Conservation (phyloP, 2,113 vertebrate species). For the Lepidothrix coronata region DNA sequence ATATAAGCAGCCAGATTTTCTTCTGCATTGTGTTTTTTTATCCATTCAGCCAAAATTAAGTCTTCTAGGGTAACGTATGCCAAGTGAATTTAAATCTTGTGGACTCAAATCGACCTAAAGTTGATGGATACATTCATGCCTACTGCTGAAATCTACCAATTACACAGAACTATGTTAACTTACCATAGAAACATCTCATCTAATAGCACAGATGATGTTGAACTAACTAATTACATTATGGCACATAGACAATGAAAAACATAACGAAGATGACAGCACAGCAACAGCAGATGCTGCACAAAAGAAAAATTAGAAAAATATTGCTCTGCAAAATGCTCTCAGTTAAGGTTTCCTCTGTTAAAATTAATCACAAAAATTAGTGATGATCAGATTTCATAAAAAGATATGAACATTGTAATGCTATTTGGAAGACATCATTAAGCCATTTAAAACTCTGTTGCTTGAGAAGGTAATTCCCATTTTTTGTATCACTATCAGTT, state of each 20-base stretch:
- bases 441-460: conserved; percentile 14
- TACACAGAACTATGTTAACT: conserved; percentile 66
- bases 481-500: background rate
- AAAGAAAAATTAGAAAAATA: conserved; percentile 70
- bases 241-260: conserved; percentile 72
- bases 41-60: conserved; percentile 68
- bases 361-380: conserved; percentile 67
- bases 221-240: conserved; percentile 73
- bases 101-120: conserved; percentile 67
- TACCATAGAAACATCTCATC: conserved; percentile 71
- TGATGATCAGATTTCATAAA: conserved; percentile 45
- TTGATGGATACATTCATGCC: conserved; percentile 64
- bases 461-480: conserved; percentile 31
- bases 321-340: conserved; percentile 57
- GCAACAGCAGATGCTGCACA: conserved; percentile 70
- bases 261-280: conserved; percentile 70
- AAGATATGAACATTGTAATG: conserved; percentile 1
- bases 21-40: conserved; percentile 66
- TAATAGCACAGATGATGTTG: conserved; percentile 71
- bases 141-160: conserved; percentile 68
- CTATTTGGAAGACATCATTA: conserved; percentile 6
- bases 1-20: conserved; percentile 63
- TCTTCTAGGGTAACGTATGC: conserved; percentile 53
- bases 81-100: conserved; percentile 65
- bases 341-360: conserved; percentile 54